Percentiles rank a stretch among this genome's conserved stretches.
phyloP scores from a whole-genome alignment of 2,888 invertebrate species.

The Tipula helvola region DNA sequence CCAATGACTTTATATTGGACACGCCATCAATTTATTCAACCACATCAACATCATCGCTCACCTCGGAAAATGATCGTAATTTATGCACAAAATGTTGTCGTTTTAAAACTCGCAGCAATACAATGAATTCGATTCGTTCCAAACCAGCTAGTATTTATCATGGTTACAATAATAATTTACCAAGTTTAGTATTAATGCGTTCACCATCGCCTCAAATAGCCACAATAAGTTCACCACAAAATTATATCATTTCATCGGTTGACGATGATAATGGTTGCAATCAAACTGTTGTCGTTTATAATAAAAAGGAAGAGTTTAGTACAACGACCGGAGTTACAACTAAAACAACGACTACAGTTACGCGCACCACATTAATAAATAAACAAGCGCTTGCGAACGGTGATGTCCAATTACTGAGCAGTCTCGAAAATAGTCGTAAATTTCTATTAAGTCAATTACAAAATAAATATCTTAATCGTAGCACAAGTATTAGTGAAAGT shows the following conservation, averaged over 20 bases:
- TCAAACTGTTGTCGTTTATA: neutral
- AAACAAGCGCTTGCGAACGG: constrained; percentile 25
- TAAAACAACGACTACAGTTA: constrained; percentile 27
- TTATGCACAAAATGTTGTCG: constrained; percentile 5
- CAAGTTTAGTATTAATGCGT: neutral
- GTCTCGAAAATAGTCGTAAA: constrained; percentile 13
- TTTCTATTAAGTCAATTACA: constrained; percentile 10
- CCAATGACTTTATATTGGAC: neutral
- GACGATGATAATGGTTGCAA: neutral
- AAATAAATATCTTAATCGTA: constrained; percentile 10
- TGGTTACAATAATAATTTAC: neutral
- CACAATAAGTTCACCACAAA: neutral
- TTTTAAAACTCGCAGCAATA: neutral
- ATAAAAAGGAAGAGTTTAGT: constrained; percentile 4
- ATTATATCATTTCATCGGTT: neutral
- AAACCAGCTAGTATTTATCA: neutral
- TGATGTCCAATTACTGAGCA: constrained; percentile 19
- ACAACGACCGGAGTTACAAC: constrained; percentile 25
- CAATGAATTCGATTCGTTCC: neutral
- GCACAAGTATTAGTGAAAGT: constrained; percentile 7
- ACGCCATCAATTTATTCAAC: neutral
- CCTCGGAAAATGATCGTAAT: neutral
- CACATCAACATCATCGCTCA: neutral
- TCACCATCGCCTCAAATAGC: neutral
- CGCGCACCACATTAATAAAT: constrained; percentile 22